phyloP scores from a whole-genome alignment of 1,140 invertebrate species.

The Drosophila ogumai region DNA sequence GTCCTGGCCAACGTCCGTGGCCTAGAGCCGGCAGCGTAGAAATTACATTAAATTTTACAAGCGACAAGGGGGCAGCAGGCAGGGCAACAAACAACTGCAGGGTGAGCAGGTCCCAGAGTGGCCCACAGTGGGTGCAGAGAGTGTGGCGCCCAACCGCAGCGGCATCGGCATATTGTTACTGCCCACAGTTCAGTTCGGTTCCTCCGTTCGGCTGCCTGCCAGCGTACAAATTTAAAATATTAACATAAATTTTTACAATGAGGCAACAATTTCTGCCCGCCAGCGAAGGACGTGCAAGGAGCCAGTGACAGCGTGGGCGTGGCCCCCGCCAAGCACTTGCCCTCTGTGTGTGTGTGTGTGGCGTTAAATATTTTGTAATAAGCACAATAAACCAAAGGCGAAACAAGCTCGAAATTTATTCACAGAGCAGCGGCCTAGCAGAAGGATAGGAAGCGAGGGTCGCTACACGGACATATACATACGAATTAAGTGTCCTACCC shows the following conservation, averaged over 20 bases:
- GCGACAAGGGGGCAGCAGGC: constrained; percentile 29
- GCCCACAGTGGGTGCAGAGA: background rate
- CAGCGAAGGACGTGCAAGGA: background rate
- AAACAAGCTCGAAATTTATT: constrained; percentile 48
- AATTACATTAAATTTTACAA: constrained; percentile 70
- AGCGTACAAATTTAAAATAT: constrained; percentile 62
- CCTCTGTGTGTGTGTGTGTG: constrained; percentile 11
- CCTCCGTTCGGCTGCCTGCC: constrained; percentile 10
- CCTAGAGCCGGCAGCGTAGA: constrained; percentile 63
- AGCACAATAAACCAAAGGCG: constrained; percentile 60
- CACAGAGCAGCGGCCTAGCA: constrained; percentile 13
- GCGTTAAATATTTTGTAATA: constrained; percentile 67
- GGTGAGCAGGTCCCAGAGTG: background rate
- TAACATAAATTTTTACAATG: constrained; percentile 67
- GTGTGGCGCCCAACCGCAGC: constrained; percentile 24
- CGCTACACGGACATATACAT: background rate
- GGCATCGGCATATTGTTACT: constrained; percentile 39
- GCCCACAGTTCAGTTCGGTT: constrained; percentile 33
- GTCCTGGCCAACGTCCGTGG: constrained; percentile 48
- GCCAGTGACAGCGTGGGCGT: constrained; percentile 35
- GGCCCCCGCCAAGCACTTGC: constrained; percentile 3
- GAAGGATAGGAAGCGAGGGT: constrained; percentile 8
- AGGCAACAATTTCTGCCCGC: constrained; percentile 52
- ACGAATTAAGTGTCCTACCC: constrained; percentile 20
- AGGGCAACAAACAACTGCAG: constrained; percentile 37